phyloP scores from a whole-genome alignment of 2,888 invertebrate genomes.

The Cecidostiba fungosa region DNA sequence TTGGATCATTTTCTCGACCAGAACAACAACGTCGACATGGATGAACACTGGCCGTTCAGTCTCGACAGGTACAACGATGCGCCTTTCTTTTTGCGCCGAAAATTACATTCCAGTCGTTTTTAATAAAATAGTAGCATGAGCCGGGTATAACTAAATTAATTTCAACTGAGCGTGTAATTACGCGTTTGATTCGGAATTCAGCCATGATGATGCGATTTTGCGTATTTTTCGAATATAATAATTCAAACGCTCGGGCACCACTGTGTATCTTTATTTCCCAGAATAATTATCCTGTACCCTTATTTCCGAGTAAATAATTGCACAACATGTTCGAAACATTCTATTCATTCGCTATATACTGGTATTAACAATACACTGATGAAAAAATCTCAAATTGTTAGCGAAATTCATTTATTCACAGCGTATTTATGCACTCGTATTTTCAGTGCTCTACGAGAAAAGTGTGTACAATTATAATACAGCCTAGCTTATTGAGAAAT shows the following conservation, averaged over 20 bases:
- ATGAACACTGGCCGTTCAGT: slow-evolving; percentile 49
- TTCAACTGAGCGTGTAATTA: not conserved
- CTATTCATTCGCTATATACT: not conserved
- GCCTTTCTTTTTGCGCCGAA: not conserved
- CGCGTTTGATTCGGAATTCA: not conserved
- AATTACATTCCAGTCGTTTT: not conserved
- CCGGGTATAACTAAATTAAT: not conserved
- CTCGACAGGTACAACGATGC: slow-evolving; percentile 53
- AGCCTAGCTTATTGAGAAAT: slow-evolving; percentile 20
- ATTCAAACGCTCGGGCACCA: not conserved
- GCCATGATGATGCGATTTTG: not conserved
- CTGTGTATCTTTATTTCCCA: not conserved
- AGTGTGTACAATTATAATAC: too few relatives aligned
- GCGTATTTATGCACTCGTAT: not conserved
- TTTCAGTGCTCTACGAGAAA: too few relatives aligned
- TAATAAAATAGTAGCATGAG: not conserved
- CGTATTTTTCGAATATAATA: not conserved
- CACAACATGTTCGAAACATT: not conserved
- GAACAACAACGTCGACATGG: slow-evolving; percentile 59
- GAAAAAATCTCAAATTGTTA: not conserved
- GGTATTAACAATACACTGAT: too few relatives aligned
- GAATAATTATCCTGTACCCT: too few relatives aligned
- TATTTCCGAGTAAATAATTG: not conserved
- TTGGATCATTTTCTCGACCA: slow-evolving; percentile 56
- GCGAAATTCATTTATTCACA: not conserved